Conservation (phyloP, 2,797 vertebrate species). For the Acridotheres tristis region DNA sequence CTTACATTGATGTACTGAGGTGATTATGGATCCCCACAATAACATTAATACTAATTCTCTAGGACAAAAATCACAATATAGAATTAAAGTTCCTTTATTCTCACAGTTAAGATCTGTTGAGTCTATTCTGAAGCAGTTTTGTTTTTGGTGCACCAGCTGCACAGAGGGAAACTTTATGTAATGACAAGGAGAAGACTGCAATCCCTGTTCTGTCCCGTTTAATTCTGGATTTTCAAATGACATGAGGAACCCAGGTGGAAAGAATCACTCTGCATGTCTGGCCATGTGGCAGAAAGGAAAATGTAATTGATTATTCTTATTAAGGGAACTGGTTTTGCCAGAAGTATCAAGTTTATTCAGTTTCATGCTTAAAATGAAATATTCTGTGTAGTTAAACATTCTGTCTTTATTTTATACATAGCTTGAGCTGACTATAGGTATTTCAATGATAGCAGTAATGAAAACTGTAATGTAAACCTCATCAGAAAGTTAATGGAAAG, state of each 20-base stretch:
- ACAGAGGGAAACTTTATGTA: background rate
- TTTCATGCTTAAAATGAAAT: slow-evolving; percentile 38
- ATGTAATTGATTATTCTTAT: slow-evolving; percentile 66
- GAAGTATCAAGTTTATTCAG: slow-evolving; percentile 28
- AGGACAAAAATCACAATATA: background rate
- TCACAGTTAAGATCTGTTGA: background rate
- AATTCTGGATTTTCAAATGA: slow-evolving; percentile 57
- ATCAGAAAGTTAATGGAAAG: slow-evolving; percentile 67
- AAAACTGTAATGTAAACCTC: slow-evolving; percentile 68
- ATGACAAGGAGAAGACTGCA: slow-evolving; percentile 41
- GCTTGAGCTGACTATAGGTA: background rate
- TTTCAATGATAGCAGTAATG: slow-evolving; percentile 53
- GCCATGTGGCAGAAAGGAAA: slow-evolving; percentile 15
- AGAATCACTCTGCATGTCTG: slow-evolving; percentile 10
- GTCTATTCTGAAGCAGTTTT: background rate
- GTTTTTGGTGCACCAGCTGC: background rate
- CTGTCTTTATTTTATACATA: background rate
- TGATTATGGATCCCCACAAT: background rate
- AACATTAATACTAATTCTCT: background rate
- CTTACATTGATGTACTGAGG: background rate
- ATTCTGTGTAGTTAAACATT: background rate
- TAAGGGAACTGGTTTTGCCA: slow-evolving; percentile 43
- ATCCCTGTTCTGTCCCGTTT: slow-evolving; percentile 59
- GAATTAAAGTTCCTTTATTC: background rate
- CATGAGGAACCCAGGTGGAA: slow-evolving; percentile 61